phyloP scores from a whole-genome alignment of 2,797 vertebrate species.

The Erpetoichthys calabaricus region DNA sequence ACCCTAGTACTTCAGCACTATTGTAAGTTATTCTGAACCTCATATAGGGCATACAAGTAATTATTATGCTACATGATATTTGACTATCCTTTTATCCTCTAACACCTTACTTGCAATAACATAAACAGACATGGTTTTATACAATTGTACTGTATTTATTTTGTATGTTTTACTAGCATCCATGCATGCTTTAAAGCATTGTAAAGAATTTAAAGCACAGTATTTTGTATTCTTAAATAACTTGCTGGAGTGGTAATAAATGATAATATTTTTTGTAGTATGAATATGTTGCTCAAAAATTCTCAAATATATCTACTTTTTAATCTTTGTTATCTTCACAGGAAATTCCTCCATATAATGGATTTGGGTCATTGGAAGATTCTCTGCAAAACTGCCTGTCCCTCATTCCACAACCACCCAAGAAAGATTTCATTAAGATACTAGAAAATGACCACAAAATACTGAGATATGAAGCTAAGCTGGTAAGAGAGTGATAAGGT shows the following conservation, averaged over 20 bases:
- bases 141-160: too few species aligned
- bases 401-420: constrained; percentile 65
- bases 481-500: constrained; percentile 54
- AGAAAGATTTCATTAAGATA: constrained; percentile 63
- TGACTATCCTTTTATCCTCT: too few species aligned
- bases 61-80: too few species aligned
- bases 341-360: constrained; percentile 78
- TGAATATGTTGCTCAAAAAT: neutral
- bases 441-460: constrained; percentile 65
- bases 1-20: too few species aligned
- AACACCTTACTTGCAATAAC: too few species aligned
- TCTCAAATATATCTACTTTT: neutral
- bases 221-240: neutral
- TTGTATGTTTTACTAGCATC: too few species aligned
- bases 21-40: too few species aligned
- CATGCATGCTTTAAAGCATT: too few species aligned
- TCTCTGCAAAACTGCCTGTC: constrained; percentile 78
- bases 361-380: constrained; percentile 76
- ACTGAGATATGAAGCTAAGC: constrained; percentile 55
- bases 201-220: too few species aligned
- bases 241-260: neutral
- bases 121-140: too few species aligned
- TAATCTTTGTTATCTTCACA: constrained; percentile 26
- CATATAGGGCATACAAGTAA: too few species aligned
- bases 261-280: neutral